phyloP scores from a whole-genome alignment of 2,888 invertebrate genomes.

The Troides aeacus region DNA sequence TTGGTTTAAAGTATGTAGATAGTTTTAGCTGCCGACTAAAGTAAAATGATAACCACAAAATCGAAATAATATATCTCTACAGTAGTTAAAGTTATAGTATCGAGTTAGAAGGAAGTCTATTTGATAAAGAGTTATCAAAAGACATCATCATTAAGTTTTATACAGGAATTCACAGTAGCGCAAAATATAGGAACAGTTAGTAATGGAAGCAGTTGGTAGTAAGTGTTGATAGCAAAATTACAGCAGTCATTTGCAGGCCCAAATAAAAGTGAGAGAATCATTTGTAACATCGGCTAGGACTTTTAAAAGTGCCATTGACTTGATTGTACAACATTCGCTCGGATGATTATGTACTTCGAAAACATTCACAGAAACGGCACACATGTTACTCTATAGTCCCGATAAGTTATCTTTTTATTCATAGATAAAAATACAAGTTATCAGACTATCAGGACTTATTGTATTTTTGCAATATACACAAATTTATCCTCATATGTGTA shows the following conservation, averaged over 20 bases:
- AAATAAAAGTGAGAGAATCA: conserved; percentile 23
- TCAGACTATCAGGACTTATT: too few relatives aligned
- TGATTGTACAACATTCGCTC: conserved; percentile 22
- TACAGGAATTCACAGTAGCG: background rate
- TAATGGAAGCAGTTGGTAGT: background rate
- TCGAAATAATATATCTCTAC: background rate
- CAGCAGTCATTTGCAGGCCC: conserved; percentile 16
- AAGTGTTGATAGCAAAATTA: conserved; percentile 21
- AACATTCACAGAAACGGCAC: background rate
- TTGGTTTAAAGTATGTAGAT: too few relatives aligned
- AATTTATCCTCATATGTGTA: too few relatives aligned
- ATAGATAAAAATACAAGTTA: too few relatives aligned
- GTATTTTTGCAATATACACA: too few relatives aligned
- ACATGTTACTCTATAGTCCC: background rate
- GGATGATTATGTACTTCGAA: conserved; percentile 17
- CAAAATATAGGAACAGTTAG: background rate
- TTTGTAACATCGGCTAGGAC: conserved; percentile 13
- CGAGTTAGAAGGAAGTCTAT: background rate
- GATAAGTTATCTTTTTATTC: too few relatives aligned
- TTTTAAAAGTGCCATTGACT: conserved; percentile 16
- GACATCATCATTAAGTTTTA: conserved; percentile 1
- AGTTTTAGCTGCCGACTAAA: background rate
- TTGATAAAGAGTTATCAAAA: background rate
- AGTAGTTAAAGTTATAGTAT: background rate
- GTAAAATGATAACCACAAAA: background rate